Conservation (phyloP, 2,888 invertebrate species). For the Epiblema foenella region DNA sequence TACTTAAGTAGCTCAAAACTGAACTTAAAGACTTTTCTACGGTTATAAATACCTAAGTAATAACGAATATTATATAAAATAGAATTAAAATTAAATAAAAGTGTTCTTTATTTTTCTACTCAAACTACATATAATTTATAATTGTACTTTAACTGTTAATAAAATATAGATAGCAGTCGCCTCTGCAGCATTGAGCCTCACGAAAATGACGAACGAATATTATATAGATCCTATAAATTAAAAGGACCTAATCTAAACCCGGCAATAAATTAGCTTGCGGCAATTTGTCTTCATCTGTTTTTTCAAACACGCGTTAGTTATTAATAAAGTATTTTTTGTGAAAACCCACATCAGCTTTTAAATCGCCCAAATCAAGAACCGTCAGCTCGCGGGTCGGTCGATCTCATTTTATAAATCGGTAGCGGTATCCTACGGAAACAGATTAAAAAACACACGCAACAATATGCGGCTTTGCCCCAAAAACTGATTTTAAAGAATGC, state of each 20-base stretch:
- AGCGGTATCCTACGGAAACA: constrained; percentile 84
- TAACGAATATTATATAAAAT: too few relatives aligned
- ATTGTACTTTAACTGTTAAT: too few relatives aligned
- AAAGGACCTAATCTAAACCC: constrained; percentile 54
- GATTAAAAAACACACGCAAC: constrained; percentile 80
- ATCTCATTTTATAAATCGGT: constrained; percentile 82
- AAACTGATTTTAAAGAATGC: constrained; percentile 82
- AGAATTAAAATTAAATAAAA: too few relatives aligned
- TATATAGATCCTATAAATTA: constrained; percentile 55
- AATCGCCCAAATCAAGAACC: constrained; percentile 79
- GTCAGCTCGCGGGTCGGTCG: constrained; percentile 63
- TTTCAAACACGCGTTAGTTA: constrained; percentile 77
- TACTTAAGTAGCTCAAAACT: not conserved
- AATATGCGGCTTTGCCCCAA: constrained; percentile 78
- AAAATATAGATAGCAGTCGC: too few relatives aligned
- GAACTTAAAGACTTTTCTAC: not conserved
- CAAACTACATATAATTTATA: too few relatives aligned
- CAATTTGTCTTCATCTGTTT: constrained; percentile 81
- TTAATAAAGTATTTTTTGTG: constrained; percentile 74
- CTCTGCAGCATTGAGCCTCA: too few relatives aligned
- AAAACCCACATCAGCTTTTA: constrained; percentile 81
- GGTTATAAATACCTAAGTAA: not conserved
- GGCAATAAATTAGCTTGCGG: constrained; percentile 59
- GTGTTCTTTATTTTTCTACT: too few relatives aligned
- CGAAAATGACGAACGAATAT: not conserved